Percentiles rank a stretch among this genome's conserved stretches.
These are phyloP conservation scores for Synergus laeviventris DNA, from an alignment of 2,888 invertebrate genomes.

Conservation along the genomic window DNA sequence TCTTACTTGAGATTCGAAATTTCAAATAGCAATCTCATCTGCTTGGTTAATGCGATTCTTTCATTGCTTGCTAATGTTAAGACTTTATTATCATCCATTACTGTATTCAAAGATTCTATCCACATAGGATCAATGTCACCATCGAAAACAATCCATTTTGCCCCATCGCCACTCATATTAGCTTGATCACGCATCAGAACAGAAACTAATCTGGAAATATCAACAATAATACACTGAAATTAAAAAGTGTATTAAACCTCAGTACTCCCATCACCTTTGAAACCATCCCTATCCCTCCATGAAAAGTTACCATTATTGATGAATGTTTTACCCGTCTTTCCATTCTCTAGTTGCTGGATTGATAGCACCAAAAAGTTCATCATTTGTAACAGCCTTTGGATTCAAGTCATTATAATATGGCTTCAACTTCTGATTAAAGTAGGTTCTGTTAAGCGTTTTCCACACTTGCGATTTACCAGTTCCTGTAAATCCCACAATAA, in stretches of 20 bases:
- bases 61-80: constrained; percentile 96
- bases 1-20: constrained; percentile 84
- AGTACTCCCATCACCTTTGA: too few relatives aligned
- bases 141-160: constrained; percentile 96
- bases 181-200: constrained; percentile 96
- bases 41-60: constrained; percentile 91
- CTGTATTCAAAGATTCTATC: constrained; percentile 97
- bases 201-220: constrained; percentile 87
- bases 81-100: constrained; percentile 98
- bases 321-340: constrained; percentile 82
- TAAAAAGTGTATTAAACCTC: too few relatives aligned
- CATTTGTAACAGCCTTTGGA: constrained; percentile 96
- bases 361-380: constrained; percentile 95
- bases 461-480: constrained; percentile 96
- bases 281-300: too few relatives aligned
- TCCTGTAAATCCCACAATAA: constrained; percentile 90
- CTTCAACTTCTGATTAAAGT: constrained; percentile 87
- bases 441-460: constrained; percentile 92
- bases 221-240: neutral
- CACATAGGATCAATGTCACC: constrained; percentile 99
- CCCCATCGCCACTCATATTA: constrained; percentile 89
- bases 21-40: constrained; percentile 95
- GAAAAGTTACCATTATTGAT: neutral
- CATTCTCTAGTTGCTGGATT: constrained; percentile 96
- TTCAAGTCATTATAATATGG: constrained; percentile 94